A percentile compares a stretch with the other conserved stretches of the same genome.
Evolutionary conservation across 1,140 invertebrate species (phyloP).

Genomic region (Drosophila funebris): DNA sequence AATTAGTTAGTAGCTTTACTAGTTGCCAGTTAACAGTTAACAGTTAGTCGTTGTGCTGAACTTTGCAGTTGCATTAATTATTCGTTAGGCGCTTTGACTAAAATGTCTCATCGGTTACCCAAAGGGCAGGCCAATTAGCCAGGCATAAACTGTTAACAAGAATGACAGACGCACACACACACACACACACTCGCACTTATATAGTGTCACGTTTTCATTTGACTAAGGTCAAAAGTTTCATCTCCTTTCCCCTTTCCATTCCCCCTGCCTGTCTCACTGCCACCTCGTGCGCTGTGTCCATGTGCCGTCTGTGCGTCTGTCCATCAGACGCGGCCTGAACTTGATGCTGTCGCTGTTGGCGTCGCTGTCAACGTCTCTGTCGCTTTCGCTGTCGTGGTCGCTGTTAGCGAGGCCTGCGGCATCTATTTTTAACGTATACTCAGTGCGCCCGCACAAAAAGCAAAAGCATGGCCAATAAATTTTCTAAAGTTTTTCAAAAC

Average conservation of each 20-base stretch:
- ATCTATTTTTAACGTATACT: constrained; percentile 36
- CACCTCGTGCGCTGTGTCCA: not conserved
- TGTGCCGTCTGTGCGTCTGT: constrained; percentile 1
- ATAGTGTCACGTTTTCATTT: constrained; percentile 69
- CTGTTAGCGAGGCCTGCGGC: constrained; percentile 38
- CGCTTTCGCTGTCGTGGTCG: constrained; percentile 15
- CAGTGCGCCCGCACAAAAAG: constrained; percentile 39
- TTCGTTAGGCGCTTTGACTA: constrained; percentile 1
- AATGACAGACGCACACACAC: constrained; percentile 19
- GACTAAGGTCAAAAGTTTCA: constrained; percentile 78
- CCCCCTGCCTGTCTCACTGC: not conserved
- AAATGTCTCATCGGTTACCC: constrained; percentile 1
- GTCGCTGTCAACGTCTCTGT: constrained; percentile 35
- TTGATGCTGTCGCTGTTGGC: constrained; percentile 69
- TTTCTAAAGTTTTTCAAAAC: constrained; percentile 22
- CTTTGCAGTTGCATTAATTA: constrained; percentile 69
- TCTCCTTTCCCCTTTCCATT: not conserved
- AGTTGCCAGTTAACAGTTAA: constrained; percentile 6
- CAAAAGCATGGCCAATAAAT: constrained; percentile 44
- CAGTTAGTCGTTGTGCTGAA: not conserved
- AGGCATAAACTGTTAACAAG: constrained; percentile 28
- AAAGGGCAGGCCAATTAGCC: constrained; percentile 19
- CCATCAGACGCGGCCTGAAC: constrained; percentile 59
- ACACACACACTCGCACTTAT: constrained; percentile 29
- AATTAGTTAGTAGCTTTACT: constrained; percentile 59